Conservation (phyloP, 2,113 vertebrate genomes). For the Atherinomorus stipes region DNA sequence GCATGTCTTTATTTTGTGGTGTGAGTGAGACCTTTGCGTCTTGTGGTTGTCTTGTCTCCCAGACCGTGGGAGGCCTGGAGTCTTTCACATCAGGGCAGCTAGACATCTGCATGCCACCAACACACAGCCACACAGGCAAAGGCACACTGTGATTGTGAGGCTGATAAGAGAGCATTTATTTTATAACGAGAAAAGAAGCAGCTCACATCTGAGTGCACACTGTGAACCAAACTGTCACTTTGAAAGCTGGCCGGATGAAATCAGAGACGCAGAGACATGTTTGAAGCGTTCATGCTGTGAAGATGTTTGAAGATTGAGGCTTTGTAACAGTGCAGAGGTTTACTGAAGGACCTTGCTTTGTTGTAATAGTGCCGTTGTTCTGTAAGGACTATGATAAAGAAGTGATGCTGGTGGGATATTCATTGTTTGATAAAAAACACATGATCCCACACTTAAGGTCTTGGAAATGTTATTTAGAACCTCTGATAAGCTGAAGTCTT, state of each 20-base stretch:
- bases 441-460: slow-evolving; percentile 17
- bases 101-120: slow-evolving; percentile 48
- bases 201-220: not conserved
- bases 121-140: slow-evolving; percentile 22
- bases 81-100: slow-evolving; percentile 62
- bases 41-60: slow-evolving; percentile 73
- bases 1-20: slow-evolving; percentile 12
- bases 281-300: slow-evolving; percentile 13
- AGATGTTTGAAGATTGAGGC: not conserved
- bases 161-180: slow-evolving; percentile 12
- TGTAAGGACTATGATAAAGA: not conserved
- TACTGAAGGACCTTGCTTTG: not conserved
- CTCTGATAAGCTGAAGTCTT: not conserved
- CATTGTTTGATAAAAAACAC: not conserved
- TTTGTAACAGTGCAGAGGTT: not conserved
- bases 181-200: slow-evolving; percentile 1
- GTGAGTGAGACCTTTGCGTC: slow-evolving; percentile 68
- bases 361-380: not conserved
- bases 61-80: slow-evolving; percentile 79
- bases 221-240: slow-evolving; percentile 9
- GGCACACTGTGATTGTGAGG: slow-evolving; percentile 9
- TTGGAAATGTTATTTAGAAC: not conserved
- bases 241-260: slow-evolving; percentile 33
- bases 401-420: not conserved
- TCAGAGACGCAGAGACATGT: slow-evolving; percentile 5